phyloP scores from a whole-genome alignment of 1,140 invertebrate genomes.

The Drosophila orena region DNA sequence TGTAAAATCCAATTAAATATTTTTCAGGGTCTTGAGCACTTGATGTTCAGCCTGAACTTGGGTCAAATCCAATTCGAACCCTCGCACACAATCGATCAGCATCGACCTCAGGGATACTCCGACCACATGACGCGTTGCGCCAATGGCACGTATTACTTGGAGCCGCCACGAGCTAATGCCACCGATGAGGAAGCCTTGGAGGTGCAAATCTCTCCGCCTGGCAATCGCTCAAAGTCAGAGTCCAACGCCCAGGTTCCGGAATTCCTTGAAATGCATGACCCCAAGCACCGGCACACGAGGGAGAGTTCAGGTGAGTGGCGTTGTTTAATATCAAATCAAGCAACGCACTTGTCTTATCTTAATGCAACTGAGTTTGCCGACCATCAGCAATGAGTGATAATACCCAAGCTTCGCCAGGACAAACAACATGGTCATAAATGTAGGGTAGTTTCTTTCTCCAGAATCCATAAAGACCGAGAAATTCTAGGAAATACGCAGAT shows the following conservation, averaged over 20 bases:
- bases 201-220: slow-evolving; percentile 32
- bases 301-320: slow-evolving; percentile 68
- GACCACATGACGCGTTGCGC: slow-evolving; percentile 7
- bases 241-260: slow-evolving; percentile 21
- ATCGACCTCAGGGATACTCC: slow-evolving; percentile 85
- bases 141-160: slow-evolving; percentile 5
- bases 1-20: background rate
- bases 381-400: slow-evolving; percentile 1
- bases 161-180: slow-evolving; percentile 7
- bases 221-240: slow-evolving; percentile 5
- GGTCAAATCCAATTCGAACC: slow-evolving; percentile 87
- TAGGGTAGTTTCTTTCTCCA: slow-evolving; percentile 1
- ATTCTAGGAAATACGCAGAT: background rate
- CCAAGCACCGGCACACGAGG: slow-evolving; percentile 86
- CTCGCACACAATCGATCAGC: slow-evolving; percentile 86
- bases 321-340: background rate
- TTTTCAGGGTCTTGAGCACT: slow-evolving; percentile 87
- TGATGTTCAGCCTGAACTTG: slow-evolving; percentile 87
- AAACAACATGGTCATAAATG: slow-evolving; percentile 25
- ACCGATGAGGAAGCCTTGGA: slow-evolving; percentile 40
- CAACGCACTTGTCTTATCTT: slow-evolving; percentile 8
- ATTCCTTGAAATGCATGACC: slow-evolving; percentile 87
- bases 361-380: slow-evolving; percentile 14
- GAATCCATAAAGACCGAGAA: background rate
- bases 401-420: background rate